These are phyloP conservation scores for Drosophila willistoni DNA, from an alignment of 1,140 invertebrate species.

Conservation along the genomic window DNA sequence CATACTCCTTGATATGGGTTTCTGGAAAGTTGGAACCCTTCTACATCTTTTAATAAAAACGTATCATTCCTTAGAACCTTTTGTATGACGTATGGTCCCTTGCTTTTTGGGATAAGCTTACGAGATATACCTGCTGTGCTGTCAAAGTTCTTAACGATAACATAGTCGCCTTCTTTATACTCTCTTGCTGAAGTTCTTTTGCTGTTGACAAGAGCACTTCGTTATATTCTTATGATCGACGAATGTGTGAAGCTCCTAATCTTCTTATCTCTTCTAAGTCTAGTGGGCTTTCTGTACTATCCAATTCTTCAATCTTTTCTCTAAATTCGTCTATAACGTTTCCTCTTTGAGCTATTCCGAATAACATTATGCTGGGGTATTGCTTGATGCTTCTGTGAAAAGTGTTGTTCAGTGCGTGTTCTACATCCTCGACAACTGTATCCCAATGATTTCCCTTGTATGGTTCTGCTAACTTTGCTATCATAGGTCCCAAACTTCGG, in stretches of 20 bases:
- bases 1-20: constrained; percentile 13
- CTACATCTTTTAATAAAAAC: constrained; percentile 9
- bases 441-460: too few species aligned
- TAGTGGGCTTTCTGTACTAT: background rate
- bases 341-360: constrained; percentile 32
- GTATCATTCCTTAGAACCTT: too few species aligned
- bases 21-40: background rate
- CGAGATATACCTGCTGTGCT: constrained; percentile 10
- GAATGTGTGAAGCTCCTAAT: constrained; percentile 8
- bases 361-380: constrained; percentile 49
- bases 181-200: constrained; percentile 23
- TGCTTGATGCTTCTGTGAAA: constrained; percentile 39
- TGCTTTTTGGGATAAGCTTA: constrained; percentile 23
- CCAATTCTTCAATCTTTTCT: constrained; percentile 26
- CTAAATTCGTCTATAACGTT: constrained; percentile 20
- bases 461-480: too few species aligned
- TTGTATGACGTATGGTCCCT: too few species aligned
- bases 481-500: too few species aligned
- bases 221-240: constrained; percentile 30
- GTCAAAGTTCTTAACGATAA: constrained; percentile 56
- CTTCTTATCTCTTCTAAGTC: constrained; percentile 20
- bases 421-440: too few species aligned
- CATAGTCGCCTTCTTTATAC: constrained; percentile 49
- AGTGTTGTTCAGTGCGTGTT: too few species aligned
- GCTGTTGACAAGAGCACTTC: constrained; percentile 14